Conservation (phyloP, 2,113 vertebrate species). For the Himantopus leucocephalus region DNA sequence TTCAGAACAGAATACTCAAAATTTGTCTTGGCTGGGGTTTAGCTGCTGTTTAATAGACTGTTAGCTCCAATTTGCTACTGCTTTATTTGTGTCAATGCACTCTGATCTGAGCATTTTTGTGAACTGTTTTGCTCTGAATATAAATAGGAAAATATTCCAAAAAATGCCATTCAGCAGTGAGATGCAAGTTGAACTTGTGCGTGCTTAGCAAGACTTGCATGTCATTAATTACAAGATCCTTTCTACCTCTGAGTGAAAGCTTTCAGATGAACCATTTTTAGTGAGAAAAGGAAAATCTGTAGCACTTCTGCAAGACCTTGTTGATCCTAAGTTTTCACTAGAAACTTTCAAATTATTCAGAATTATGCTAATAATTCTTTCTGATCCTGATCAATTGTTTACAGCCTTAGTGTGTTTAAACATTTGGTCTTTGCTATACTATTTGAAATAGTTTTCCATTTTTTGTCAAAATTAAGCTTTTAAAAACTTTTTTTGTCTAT, state of each 20-base stretch:
- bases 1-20: constrained; percentile 1
- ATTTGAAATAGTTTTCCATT: not conserved
- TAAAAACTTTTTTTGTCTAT: not conserved
- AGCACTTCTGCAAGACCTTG: not conserved
- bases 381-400: not conserved
- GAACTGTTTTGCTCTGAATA: not conserved
- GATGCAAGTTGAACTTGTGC: not conserved
- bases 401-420: not conserved
- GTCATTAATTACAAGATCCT: not conserved
- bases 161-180: not conserved
- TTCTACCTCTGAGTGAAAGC: not conserved
- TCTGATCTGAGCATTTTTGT: not conserved
- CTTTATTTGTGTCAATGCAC: constrained; percentile 20
- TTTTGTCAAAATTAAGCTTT: not conserved
- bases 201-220: not conserved
- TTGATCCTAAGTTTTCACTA: not conserved
- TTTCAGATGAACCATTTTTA: not conserved
- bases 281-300: not conserved
- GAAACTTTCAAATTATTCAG: not conserved
- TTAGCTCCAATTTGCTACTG: constrained; percentile 12
- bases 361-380: not conserved
- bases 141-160: not conserved
- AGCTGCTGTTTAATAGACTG: constrained; percentile 4
- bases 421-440: not conserved
- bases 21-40: constrained; percentile 28